A percentile compares a stretch with the other conserved stretches of the same genome.
Conservation (phyloP, 2,888 invertebrate genomes). For the Teleogryllus oceanicus region DNA sequence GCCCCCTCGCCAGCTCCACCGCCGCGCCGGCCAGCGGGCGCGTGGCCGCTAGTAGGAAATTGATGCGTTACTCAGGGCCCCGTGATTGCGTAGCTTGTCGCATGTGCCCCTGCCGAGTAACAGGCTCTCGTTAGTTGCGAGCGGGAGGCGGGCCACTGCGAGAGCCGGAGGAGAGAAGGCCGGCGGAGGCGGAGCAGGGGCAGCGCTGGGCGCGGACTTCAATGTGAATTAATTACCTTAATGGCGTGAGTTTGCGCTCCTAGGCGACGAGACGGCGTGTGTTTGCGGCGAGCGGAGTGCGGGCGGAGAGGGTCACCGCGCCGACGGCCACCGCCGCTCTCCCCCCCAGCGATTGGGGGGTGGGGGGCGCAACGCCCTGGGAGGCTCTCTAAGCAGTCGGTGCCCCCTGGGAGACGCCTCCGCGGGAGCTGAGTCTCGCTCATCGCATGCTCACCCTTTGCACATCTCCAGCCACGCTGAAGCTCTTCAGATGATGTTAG, state of each 20-base stretch:
- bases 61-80: neutral
- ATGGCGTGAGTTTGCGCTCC: neutral
- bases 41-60: neutral
- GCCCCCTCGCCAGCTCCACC: neutral
- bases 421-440: no score
- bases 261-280: neutral
- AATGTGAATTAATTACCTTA: conserved; percentile 18
- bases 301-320: neutral
- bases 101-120: neutral
- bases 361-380: neutral
- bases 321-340: neutral
- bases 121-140: neutral
- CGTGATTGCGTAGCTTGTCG: neutral
- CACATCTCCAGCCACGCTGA: no score
- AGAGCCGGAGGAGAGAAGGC: no score
- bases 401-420: no score
- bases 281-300: neutral
- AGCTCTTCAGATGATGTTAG: no score
- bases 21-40: neutral
- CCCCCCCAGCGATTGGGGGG: neutral
- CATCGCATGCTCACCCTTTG: no score
- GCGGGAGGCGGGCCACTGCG: neutral
- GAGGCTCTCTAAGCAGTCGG: no score
- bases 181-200: neutral
- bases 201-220: conserved; percentile 1